Percentiles rank a stretch among this genome's conserved stretches.
phyloP scores from a whole-genome alignment of 1,140 invertebrate species.

The Bombus confusus region DNA sequence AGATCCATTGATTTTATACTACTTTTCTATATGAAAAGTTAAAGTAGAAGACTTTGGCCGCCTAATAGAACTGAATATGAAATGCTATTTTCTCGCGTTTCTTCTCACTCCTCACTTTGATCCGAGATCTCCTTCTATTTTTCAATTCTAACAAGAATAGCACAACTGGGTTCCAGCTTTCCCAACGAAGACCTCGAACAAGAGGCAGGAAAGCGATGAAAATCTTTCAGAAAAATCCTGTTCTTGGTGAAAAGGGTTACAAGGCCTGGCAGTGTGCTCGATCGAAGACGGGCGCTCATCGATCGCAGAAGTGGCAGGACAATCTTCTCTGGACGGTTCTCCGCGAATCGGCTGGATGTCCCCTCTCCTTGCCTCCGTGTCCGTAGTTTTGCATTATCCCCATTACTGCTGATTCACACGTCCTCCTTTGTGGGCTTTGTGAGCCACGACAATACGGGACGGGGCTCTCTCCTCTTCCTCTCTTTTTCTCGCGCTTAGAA shows the following conservation, averaged over 20 bases:
- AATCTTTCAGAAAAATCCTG: neutral
- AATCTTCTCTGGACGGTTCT: constrained; percentile 36
- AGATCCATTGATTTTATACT: no score
- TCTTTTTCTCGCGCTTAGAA: constrained; percentile 66
- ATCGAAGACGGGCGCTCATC: constrained; percentile 22
- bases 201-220: neutral
- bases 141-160: neutral
- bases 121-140: neutral
- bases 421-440: constrained; percentile 78
- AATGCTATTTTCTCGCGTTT: no score
- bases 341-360: constrained; percentile 33
- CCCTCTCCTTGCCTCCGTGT: constrained; percentile 33
- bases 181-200: neutral
- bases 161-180: neutral
- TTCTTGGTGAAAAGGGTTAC: constrained; percentile 10
- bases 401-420: constrained; percentile 81
- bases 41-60: no score
- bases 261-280: neutral
- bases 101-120: neutral
- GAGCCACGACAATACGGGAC: constrained; percentile 74
- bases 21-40: no score
- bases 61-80: no score
- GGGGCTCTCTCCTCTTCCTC: constrained; percentile 46
- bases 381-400: constrained; percentile 79
- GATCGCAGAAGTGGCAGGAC: constrained; percentile 40